phyloP scores from a whole-genome alignment of 2,888 invertebrate species.

The Drosophila gaucha region DNA sequence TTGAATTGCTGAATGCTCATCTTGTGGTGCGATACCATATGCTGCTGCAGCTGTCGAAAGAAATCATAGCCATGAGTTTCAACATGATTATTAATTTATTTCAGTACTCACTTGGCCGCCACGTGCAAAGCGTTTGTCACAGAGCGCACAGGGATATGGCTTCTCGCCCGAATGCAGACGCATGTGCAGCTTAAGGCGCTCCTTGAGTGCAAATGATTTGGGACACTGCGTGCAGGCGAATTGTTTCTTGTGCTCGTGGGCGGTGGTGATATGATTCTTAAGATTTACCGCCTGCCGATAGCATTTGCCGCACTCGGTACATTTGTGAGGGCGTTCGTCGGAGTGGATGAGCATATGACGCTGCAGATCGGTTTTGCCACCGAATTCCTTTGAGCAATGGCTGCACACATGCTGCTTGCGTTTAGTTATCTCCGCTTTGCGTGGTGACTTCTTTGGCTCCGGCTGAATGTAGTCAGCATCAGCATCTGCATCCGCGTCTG shows the following conservation, averaged over 20 bases:
- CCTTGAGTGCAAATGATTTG: conserved; percentile 91
- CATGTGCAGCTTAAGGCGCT: conserved; percentile 90
- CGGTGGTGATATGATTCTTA: conserved; percentile 86
- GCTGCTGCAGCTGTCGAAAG: conserved; percentile 86
- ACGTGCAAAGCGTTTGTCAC: conserved; percentile 89
- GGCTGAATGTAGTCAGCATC: conserved; percentile 61
- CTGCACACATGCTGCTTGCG: conserved; percentile 86
- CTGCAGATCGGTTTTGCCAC: conserved; percentile 88
- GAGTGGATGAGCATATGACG: conserved; percentile 89
- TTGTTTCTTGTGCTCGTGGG: conserved; percentile 83
- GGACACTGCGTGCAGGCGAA: conserved; percentile 91
- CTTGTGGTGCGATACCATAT: conserved; percentile 88
- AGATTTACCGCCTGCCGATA: conserved; percentile 89
- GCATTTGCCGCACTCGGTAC: conserved; percentile 87
- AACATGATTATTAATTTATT: not conserved
- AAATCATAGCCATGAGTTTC: not conserved
- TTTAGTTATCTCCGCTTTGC: conserved; percentile 31
- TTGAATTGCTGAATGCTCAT: conserved; percentile 88
- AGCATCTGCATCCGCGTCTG: conserved; percentile 34
- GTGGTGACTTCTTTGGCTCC: conserved; percentile 29
- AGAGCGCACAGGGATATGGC: conserved; percentile 88
- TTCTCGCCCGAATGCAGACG: conserved; percentile 90
- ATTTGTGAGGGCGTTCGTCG: conserved; percentile 87
- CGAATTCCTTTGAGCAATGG: conserved; percentile 88
- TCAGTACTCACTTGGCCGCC: conserved; percentile 88